phyloP scores from a whole-genome alignment of 35 echinoderm and acorn worm species.

The Diadema setosum region DNA sequence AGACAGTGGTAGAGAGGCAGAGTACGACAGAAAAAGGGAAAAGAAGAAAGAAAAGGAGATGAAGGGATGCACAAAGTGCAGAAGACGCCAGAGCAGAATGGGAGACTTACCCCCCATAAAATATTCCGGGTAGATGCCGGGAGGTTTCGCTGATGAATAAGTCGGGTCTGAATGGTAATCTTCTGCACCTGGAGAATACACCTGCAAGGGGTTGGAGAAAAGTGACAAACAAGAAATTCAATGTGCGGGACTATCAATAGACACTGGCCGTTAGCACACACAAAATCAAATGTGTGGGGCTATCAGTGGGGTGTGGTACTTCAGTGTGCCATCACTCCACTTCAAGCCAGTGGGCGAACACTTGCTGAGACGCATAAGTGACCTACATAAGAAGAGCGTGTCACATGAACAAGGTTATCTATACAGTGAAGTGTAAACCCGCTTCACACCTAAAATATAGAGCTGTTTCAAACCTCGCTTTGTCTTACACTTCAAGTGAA shows the following conservation, averaged over 20 bases:
- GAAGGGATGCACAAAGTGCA: background rate
- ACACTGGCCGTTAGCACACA: background rate
- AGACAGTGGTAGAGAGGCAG: no score
- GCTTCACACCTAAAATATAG: no score
- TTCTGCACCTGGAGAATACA: slow-evolving; percentile 31
- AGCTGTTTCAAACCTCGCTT: no score
- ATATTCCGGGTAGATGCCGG: slow-evolving; percentile 19
- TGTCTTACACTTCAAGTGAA: no score
- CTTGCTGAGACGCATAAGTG: no score
- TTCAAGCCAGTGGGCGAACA: no score
- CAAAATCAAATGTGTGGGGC: background rate
- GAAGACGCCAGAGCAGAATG: no score
- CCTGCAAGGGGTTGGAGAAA: background rate
- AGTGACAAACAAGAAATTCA: background rate
- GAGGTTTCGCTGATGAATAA: slow-evolving; percentile 21
- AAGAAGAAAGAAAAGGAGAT: background rate
- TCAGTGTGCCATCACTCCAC: no score
- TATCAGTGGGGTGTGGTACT: no score
- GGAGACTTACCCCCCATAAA: background rate
- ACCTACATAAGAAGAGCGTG: no score
- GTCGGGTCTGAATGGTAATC: slow-evolving; percentile 12
- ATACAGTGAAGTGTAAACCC: no score
- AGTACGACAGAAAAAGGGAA: background rate
- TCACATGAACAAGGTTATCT: no score
- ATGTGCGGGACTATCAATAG: background rate